Conservation (phyloP, 2,113 vertebrate genomes). For the Rhipidura dahli region DNA sequence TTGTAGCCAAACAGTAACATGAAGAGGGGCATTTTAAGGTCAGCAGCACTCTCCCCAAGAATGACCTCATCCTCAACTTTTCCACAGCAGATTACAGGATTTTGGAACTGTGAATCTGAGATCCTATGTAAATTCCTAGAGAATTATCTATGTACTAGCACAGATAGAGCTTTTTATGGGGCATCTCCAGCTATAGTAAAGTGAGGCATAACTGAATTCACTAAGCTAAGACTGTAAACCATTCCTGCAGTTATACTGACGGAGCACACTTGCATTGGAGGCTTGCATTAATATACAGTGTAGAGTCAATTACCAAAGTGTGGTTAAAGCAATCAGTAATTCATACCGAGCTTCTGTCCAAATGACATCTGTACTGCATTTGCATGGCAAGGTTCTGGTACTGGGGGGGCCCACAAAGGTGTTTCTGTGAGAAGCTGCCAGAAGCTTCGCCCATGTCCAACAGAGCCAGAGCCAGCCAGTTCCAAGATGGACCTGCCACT, state of each 20-base stretch:
- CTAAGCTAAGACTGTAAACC: neutral
- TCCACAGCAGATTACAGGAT: neutral
- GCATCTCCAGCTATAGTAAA: neutral
- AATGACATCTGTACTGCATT: neutral
- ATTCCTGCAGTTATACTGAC: neutral
- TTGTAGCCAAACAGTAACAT: neutral
- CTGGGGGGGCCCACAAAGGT: neutral
- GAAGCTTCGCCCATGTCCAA: neutral
- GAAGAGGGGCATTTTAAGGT: neutral
- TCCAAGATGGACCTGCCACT: accelerated
- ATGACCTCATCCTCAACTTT: neutral
- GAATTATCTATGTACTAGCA: neutral
- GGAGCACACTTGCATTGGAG: neutral
- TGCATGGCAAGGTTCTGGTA: neutral
- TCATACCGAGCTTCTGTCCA: neutral
- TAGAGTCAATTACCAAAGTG: neutral
- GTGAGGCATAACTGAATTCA: neutral
- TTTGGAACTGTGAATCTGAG: neutral
- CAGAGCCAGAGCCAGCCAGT: neutral
- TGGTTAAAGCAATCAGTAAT: neutral
- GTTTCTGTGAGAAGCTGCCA: neutral
- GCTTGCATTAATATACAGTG: neutral
- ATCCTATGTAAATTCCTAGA: neutral
- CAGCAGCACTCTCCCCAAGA: neutral
- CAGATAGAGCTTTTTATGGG: neutral